Evolutionary conservation across 2,113 vertebrate genomes (phyloP), one percentile per base, ranked within the genome.

Genomic region (Triplophysa dalaica): DNA sequence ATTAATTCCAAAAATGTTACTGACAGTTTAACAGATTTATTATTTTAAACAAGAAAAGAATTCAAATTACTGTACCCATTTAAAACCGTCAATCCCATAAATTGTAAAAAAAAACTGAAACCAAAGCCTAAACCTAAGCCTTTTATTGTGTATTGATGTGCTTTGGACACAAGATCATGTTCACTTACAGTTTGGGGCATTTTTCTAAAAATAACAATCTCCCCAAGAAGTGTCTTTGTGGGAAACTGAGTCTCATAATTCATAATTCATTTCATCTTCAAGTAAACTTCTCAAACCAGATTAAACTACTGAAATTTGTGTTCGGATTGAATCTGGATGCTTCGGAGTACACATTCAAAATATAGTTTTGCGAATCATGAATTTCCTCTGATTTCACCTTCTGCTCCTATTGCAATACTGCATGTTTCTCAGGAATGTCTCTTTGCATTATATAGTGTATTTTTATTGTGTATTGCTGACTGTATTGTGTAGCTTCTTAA

Each of bases 401-500:
- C 69, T 70, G 67, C 22, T 70, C 17, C 54, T 48, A 17, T 17
- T 68, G 41, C 5, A 48, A 21, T 8, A 6, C 33, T 62, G 14
- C 21, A 21, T 22, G 7, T 74, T n/a, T 45, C 56, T 33, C 26
- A 38, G 52, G 56, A 74, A 74, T 61, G n/a, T 7, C 3, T 45
- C 19, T 56, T n/a, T 41, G n/a, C 16, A 50, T 21, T 74, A n/a
- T 16, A 62, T 43, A 45, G 45, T 74, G 14, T 54, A 54, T 56
- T 56, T 38, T 6, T 38, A 38, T 38, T 38, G 33, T 38, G 33
- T 38, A 38, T 7, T 38, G 33, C 33, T 7, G 33, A 38, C 33
- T 38, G 33, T 38, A 38, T 38, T 70, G 29, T 60, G 54, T 58
- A n/a, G 41, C 62, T 74, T 62, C 38, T 62, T 21, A 62, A 22